Base-by-base conservation (phyloP, 1,140 invertebrate genomes). In the Solenopsis invicta region DNA sequence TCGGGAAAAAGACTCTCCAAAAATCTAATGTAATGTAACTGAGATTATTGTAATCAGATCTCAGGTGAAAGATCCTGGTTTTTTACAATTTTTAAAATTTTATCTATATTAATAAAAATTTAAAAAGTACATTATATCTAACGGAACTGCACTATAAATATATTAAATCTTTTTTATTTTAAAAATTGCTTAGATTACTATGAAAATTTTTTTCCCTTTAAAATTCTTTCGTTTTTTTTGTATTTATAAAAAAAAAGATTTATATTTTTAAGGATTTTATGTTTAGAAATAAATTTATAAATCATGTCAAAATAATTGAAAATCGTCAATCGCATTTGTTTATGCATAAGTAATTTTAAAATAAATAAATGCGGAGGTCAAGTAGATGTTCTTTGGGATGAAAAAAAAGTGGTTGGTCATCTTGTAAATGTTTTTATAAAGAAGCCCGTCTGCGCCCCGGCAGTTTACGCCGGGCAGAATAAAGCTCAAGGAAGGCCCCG, bases 391-490 rank as follows among this genome's bases (percentile, higher is more conserved):
- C 9, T 21, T 48, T 6, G n/a, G 16, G 1, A 62, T 37, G 9
- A 48, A 12, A 48, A 12, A 48, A 12, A 45, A 67, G 77, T 69
- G n/a, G 69, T 84, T 84, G 69, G n/a, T 84, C 80, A 84, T 13
- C 80, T 45, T 85, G 89, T 92, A 89, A 91, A 90, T 89, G 84
- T 91, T 91, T 90, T 91, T 91, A 88, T 34, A 90, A 91, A 89
- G 64, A 91, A 93, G 92, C 92, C 93, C 93, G 91, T 74, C 69
- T 84, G 80, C 80, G 56, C 56, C 69, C 69, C 69, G 54, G 80
- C 24, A 56, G 54, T 50, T 74, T 45, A 75, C 69, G 37, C 37
- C 56, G 69, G 69, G 80, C 80, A 41, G 12, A 74, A 84, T 61
- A 74, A 62, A 75, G 69, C 80, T 66, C 52, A 64, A 37, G 34